Base-by-base conservation (phyloP, 2,797 vertebrate genomes). In the Vireo griseus region DNA sequence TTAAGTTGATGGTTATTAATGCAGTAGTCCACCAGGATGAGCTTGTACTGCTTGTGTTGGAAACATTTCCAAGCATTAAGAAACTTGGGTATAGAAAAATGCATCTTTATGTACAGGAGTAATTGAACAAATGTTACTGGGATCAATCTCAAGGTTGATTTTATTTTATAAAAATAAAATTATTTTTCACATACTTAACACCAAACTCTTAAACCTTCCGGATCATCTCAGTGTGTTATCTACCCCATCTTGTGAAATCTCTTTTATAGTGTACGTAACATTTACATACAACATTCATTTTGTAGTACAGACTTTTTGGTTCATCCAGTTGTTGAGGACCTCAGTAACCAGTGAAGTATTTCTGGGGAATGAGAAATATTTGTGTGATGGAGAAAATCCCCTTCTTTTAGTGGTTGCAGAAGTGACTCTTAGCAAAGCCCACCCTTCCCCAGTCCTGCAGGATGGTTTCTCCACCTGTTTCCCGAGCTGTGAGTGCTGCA, bases 281-380 rank as follows among this genome's bases (percentile, higher is more conserved):
- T 45, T 35, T 47, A 40, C 5, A 17, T 35, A 9, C 20, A 11
- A 16, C 9, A 7, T 59, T 33, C 4, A 6, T n/a, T 31, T 18
- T 66, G 22, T 22, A 13, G 25, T 52, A 26, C 7, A 28, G n/a
- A 20, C 40, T 16, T 33, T 35, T 25, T 52, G 42, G 11, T 35
- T 24, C 28, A 28, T 47, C n/a, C 20, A n/a, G 29, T 28, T 82
- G n/a, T 18, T 57, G 57, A 73, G 24, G 31, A 42, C 33, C 28
- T 69, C 61, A 16, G 2, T 25, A 52, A 72, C 11, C 24, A 40
- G 19, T 51, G 13, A 45, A 76, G 4, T 54, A 11, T 33, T 82
- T 42, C 29, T 39, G 31, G 24, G 16, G 33, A 84, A 20, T 0
- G 0, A 26, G 21, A 52, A 75, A 11, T 39, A 47, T 4, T 61